Evolutionary conservation across 2,113 vertebrate genomes (phyloP).

Genomic region (Gobio gobio): DNA sequence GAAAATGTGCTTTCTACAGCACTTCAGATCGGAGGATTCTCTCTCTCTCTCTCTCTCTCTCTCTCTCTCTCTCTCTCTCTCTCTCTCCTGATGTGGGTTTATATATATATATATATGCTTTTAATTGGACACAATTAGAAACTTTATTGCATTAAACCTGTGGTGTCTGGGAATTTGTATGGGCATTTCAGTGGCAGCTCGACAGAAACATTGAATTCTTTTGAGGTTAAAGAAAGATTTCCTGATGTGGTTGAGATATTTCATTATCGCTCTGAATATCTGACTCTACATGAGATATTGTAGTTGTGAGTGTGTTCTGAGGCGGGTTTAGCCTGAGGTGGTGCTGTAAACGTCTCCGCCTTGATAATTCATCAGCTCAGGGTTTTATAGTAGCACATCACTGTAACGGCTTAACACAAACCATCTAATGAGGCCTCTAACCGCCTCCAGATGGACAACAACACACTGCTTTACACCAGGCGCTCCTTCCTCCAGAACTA

Average conservation of each 20-base stretch:
- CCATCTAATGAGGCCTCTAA: slow-evolving; percentile 80
- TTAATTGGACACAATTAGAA: slow-evolving; percentile 38
- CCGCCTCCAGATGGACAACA: slow-evolving; percentile 76
- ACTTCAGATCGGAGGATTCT: background rate
- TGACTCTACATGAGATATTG: background rate
- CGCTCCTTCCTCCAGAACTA: background rate
- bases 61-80: background rate
- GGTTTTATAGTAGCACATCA: slow-evolving; percentile 80
- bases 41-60: no score
- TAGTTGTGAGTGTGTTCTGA: background rate
- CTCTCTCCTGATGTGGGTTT: slow-evolving; percentile 14
- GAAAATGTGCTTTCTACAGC: background rate
- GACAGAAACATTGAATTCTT: background rate
- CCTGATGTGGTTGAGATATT: background rate
- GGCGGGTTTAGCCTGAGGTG: background rate
- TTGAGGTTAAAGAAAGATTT: background rate
- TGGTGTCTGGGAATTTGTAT: slow-evolving; percentile 45
- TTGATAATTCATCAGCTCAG: slow-evolving; percentile 68
- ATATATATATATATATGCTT: background rate
- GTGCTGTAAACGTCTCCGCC: slow-evolving; percentile 59
- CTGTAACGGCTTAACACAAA: slow-evolving; percentile 77
- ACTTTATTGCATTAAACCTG: slow-evolving; percentile 44
- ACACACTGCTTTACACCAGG: background rate
- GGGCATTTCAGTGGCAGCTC: background rate
- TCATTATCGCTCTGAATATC: background rate